A percentile compares a stretch with the other conserved stretches of the same genome.
These are phyloP conservation scores for Lysandra coridon DNA, from an alignment of 2,888 invertebrate genomes.

Conservation along the genomic window DNA sequence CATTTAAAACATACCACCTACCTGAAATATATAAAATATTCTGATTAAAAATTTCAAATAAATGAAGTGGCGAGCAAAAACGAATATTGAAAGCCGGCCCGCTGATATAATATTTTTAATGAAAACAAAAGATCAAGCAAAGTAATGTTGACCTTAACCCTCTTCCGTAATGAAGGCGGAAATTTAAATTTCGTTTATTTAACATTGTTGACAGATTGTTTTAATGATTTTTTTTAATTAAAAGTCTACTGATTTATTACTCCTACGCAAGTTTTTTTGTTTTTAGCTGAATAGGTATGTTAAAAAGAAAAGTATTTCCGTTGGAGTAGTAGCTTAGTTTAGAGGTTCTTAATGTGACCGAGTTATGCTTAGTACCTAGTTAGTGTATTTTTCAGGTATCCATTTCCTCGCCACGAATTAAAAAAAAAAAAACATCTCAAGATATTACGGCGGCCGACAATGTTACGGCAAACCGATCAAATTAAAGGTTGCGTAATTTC, in stretches of 20 bases:
- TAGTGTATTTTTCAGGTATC: neutral
- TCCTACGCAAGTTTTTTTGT: neutral
- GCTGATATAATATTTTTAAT: neutral
- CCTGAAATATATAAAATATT: too few species aligned
- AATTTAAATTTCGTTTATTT: slow-evolving; percentile 16
- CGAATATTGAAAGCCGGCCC: neutral
- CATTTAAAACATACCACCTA: too few species aligned
- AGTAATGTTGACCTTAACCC: slow-evolving; percentile 18
- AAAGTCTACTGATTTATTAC: neutral
- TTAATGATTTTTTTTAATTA: neutral
- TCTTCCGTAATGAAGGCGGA: slow-evolving; percentile 17
- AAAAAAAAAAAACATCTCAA: neutral
- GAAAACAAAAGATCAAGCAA: slow-evolving; percentile 2
- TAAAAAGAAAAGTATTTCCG: neutral
- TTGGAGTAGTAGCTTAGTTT: neutral
- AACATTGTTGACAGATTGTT: slow-evolving; percentile 15
- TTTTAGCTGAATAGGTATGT: neutral
- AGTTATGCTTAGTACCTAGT: too few species aligned
- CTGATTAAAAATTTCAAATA: neutral
- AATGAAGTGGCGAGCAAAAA: neutral
- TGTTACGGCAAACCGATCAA: slow-evolving; percentile 31
- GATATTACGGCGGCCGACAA: neutral
- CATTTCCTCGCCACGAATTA: neutral
- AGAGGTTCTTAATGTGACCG: too few species aligned
- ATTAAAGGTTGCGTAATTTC: slow-evolving; percentile 46